Evolutionary conservation across 2,113 vertebrate species (phyloP).

Genomic region (Corydoras sp.): DNA sequence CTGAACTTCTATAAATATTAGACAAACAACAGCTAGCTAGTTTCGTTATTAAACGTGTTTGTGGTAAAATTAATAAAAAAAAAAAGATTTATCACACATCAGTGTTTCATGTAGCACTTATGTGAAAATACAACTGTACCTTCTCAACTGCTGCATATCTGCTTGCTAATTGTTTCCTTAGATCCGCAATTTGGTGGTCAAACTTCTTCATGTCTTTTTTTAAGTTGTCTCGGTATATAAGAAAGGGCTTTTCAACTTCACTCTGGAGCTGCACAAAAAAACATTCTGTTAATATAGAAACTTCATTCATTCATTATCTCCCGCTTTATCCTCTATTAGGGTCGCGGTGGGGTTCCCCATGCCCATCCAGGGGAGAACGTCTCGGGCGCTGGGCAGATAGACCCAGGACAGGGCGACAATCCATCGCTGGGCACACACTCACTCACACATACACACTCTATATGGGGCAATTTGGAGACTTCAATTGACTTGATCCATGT

Average conservation of each 20-base stretch:
- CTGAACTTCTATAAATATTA: slow-evolving; percentile 34
- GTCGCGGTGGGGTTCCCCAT: too few relatives aligned
- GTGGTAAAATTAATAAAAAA: too few relatives aligned
- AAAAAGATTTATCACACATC: not conserved
- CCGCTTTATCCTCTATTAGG: too few relatives aligned
- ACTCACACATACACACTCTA: too few relatives aligned
- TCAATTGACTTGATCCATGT: too few relatives aligned
- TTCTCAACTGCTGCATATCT: slow-evolving; percentile 85
- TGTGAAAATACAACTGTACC: slow-evolving; percentile 48
- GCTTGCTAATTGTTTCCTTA: slow-evolving; percentile 88
- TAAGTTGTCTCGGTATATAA: slow-evolving; percentile 92
- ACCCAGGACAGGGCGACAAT: too few relatives aligned
- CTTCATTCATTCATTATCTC: too few relatives aligned
- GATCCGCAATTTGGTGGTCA: slow-evolving; percentile 89
- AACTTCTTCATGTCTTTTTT: slow-evolving; percentile 98
- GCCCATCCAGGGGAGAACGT: too few relatives aligned
- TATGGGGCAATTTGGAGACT: too few relatives aligned
- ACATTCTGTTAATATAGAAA: too few relatives aligned
- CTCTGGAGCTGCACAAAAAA: slow-evolving; percentile 79
- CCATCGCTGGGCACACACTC: too few relatives aligned
- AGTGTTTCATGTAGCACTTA: not conserved
- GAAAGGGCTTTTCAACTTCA: slow-evolving; percentile 92
- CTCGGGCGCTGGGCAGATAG: too few relatives aligned
- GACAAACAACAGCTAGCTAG: not conserved
- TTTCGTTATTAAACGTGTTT: not conserved